A percentile compares a stretch with the other conserved stretches of the same genome.
Conservation (phyloP, 2,113 vertebrate genomes). For the Siphamia tubifer region DNA sequence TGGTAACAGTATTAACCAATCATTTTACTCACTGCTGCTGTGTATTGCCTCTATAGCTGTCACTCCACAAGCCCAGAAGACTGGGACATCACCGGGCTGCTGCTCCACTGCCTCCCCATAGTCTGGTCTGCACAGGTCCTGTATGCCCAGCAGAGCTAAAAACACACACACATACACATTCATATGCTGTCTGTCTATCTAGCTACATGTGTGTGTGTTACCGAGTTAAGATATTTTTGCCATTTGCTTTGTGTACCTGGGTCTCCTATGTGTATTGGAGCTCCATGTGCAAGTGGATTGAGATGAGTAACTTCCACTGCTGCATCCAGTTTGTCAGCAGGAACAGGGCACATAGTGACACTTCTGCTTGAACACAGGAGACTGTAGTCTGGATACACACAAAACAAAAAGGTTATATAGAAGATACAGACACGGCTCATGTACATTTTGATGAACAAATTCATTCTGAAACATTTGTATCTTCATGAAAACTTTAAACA, state of each 20-base stretch:
- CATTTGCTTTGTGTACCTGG: conserved; percentile 74
- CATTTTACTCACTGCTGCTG: conserved; percentile 76
- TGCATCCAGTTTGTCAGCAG: conserved; percentile 74
- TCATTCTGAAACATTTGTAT: no score
- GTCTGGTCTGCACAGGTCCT: conserved; percentile 81
- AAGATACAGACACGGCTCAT: not conserved
- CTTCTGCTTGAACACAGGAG: conserved; percentile 66
- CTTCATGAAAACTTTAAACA: no score
- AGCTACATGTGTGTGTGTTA: not conserved
- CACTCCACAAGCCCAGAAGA: conserved; percentile 90
- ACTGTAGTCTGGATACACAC: conserved; percentile 48
- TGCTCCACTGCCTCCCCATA: conserved; percentile 78
- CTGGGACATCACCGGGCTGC: conserved; percentile 79
- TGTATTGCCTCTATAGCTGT: conserved; percentile 84
- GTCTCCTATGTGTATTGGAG: conserved; percentile 83
- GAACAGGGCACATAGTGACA: conserved; percentile 84
- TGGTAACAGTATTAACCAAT: not conserved
- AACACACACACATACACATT: not conserved
- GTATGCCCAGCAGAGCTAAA: conserved; percentile 83
- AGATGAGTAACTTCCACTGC: conserved; percentile 63
- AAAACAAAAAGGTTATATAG: not conserved
- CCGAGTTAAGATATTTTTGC: not conserved
- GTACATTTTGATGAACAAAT: no score
- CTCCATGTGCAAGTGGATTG: conserved; percentile 76
- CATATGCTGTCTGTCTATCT: no score